Evolutionary conservation across 30 jellyfish, hydroid and myxozoan species (phyloP).

Genomic region (Sanderia malayensis): DNA sequence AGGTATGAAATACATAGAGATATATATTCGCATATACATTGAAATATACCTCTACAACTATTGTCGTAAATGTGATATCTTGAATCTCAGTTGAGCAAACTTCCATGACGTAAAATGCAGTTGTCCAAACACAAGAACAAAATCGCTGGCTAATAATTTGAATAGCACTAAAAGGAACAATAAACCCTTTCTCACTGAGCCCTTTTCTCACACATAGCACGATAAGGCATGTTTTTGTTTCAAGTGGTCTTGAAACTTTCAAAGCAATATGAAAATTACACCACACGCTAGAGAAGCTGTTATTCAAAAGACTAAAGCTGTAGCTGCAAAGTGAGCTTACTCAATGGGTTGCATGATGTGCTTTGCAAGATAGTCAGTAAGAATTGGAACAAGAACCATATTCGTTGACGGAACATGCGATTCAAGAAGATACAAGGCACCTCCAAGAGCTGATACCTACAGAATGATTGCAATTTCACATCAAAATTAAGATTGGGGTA

Average conservation of each 20-base stretch:
- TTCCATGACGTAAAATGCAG: slow-evolving; percentile 80
- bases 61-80: slow-evolving; percentile 65
- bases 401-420: slow-evolving; percentile 85
- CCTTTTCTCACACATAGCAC: no score
- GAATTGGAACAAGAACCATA: slow-evolving; percentile 68
- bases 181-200: no score
- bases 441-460: slow-evolving; percentile 76
- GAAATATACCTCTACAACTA: slow-evolving; percentile 80
- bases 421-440: slow-evolving; percentile 77
- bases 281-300: no score
- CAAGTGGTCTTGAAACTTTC: no score
- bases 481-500: no score
- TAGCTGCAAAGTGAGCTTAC: no score
- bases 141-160: slow-evolving; percentile 54
- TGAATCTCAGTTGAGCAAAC: slow-evolving; percentile 78
- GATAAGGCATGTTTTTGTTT: no score
- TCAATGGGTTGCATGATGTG: slow-evolving; percentile 54
- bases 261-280: no score
- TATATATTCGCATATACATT: no score
- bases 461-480: no score
- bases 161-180: slow-evolving; percentile 22
- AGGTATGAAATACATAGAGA: no score
- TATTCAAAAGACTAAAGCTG: no score
- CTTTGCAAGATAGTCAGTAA: slow-evolving; percentile 66
- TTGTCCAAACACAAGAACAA: slow-evolving; percentile 71